These are phyloP conservation scores for Nansenia antarctica DNA, from an alignment of 2,113 vertebrate genomes.

Conservation along the genomic window DNA sequence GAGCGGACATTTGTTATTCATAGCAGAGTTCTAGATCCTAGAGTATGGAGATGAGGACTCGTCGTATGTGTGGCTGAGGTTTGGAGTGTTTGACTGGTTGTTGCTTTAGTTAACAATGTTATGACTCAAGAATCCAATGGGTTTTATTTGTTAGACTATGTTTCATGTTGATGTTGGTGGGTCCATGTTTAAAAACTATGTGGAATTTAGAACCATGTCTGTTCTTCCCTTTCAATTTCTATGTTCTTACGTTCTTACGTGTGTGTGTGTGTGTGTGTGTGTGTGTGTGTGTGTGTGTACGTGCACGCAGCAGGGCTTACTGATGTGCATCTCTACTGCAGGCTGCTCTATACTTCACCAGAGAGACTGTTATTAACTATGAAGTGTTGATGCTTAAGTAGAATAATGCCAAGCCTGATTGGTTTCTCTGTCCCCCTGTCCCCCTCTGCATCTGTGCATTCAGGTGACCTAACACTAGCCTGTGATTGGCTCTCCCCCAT, in stretches of 20 bases:
- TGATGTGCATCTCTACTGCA: conserved; percentile 63
- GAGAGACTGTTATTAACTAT: conserved; percentile 38
- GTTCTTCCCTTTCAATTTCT: conserved; percentile 29
- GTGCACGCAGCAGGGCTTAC: conserved; percentile 28
- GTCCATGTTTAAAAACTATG: conserved; percentile 21
- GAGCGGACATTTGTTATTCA: neutral
- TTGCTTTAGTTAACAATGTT: too few relatives aligned
- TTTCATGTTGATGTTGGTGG: neutral
- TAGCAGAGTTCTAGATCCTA: neutral
- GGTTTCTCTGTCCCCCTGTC: too few relatives aligned
- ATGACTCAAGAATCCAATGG: too few relatives aligned
- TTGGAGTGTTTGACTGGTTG: too few relatives aligned
- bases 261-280: neutral
- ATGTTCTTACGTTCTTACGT: too few relatives aligned
- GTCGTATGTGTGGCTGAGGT: neutral
- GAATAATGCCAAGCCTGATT: conserved; percentile 7
- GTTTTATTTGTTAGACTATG: too few relatives aligned
- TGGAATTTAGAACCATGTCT: conserved; percentile 32
- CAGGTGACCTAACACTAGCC: conserved; percentile 38
- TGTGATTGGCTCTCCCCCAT: conserved; percentile 45
- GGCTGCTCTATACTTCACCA: conserved; percentile 19
- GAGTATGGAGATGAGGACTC: neutral
- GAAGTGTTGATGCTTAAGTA: conserved; percentile 24
- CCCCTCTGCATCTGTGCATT: conserved; percentile 11
- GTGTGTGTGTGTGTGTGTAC: neutral